Evolutionary conservation across 2,888 invertebrate species (phyloP).

Genomic region (Tenthredo scrophulariae): DNA sequence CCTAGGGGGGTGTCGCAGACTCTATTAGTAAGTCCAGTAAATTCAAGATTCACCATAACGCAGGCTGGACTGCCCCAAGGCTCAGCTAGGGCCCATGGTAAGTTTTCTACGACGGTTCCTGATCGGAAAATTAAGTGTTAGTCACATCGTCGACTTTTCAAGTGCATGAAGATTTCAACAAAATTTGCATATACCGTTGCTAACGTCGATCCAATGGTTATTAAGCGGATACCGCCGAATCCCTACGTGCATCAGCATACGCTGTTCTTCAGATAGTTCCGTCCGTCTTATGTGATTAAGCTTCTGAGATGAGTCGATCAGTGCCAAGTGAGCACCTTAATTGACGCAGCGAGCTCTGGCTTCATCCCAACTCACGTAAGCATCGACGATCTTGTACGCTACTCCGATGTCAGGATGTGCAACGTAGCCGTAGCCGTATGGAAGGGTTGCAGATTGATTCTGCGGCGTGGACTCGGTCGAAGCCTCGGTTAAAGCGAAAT

Average conservation of each 20-base stretch:
- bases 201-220: background rate
- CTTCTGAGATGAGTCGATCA: background rate
- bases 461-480: background rate
- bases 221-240: background rate
- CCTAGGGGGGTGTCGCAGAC: too few species aligned
- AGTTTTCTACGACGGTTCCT: too few species aligned
- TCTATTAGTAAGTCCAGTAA: too few species aligned
- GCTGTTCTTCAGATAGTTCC: fast-evolving
- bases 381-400: background rate
- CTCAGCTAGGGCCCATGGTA: too few species aligned
- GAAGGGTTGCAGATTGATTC: background rate
- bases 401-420: background rate
- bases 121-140: too few species aligned
- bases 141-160: too few species aligned
- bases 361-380: background rate
- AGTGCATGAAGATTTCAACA: background rate
- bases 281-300: background rate
- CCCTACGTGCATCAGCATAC: background rate
- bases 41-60: too few species aligned
- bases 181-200: background rate
- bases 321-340: background rate
- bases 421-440: background rate
- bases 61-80: too few species aligned
- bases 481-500: background rate
- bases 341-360: background rate